Base-by-base conservation (phyloP, 2,888 invertebrate species). In the Anarsia innoxiella region DNA sequence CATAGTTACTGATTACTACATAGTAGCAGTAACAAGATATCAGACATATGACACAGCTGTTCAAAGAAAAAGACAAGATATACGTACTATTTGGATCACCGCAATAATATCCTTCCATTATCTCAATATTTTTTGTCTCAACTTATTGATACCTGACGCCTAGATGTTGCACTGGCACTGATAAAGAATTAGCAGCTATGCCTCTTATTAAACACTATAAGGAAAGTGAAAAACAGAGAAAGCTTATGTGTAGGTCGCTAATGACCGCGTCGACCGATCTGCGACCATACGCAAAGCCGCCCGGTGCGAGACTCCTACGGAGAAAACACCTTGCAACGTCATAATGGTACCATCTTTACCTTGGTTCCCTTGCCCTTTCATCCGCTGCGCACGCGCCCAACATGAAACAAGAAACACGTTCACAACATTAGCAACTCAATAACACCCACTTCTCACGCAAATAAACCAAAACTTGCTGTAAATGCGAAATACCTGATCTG, bases 361-460 rank as follows among this genome's bases (percentile, higher is more conserved):
- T 91, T 91, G 91, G 86, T 91, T 91, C 88, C 91, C 91, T 89
- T 91, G 91, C 89, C 91, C 91, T 91, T 92, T 92, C 91, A 92
- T 91, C 90, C 91, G 92, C 92, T 92, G 80, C 55, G 73, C 66
- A 66, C 59, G 59, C 58, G 56, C 68, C 45, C 61, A 65, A 86
- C 86, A 88, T 87, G 88, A 84, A 88, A 88, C 77, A 86, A 85
- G 79, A 78, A 68, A 72, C 58, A 70, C 61, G 68, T 63, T 48
- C 53, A 57, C 55, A 58, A 55, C 52, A 58, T 57, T 59, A 66
- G 46, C 46, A 45, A 51, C 39, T 44, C 40, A 42, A 48, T 49
- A 53, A 53, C 16, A 19, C 35, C 43, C 38, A 25, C 46, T 36
- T 49, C 39, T 41, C 41, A 44, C 56, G 46, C 58, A 62, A 64